Base-by-base conservation (phyloP, 2,797 vertebrate species). In the Borostomias antarcticus region DNA sequence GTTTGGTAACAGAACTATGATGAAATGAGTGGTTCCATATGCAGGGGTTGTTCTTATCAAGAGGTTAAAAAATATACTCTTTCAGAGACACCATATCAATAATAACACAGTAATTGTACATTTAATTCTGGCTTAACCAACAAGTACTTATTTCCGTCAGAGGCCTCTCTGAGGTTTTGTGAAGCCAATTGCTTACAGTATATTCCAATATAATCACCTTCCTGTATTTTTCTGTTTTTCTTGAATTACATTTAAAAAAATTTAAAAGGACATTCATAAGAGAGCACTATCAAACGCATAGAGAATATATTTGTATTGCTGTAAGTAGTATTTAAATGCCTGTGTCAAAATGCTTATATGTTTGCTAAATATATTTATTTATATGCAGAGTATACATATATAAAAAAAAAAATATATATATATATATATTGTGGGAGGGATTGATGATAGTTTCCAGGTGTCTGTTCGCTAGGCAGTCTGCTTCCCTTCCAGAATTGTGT, bases 261-360 rank as follows among this genome's bases (percentile, higher is more conserved):
- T 11, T 19, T 61, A 25, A 47, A 53, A 6, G 25, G 17, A 21
- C 23, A 40, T 56, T 66, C n/a, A 32, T 58, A 54, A 15, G 7
- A 68, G 15, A 52, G 33, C 56, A 51, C 26, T 28, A 61, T 65
- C 25, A 60, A 51, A 71, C 68, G 13, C 69, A 61, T 73, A 53
- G 52, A 76, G 30, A 70, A 73, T 81, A 85, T 84, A 82, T 82
- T 85, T 83, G 11, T 82, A 75, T 37, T 0, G n/a, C 43, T 78
- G 66, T 81, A 63, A 5, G 80, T 23, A 64, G n/a, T 78, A 79
- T 84, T 77, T 67, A 72, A 75, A 69, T 70, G 68, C 72, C 73
- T 81, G 61, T 70, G 59, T 75, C 65, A 63, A 32, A 70, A 67
- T 65, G 51, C 73, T 51, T 33, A 51, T 26, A 72, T 2, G 9